A percentile compares a stretch with the other conserved stretches of the same genome.
Conservation (phyloP, 2,113 vertebrate species). For the Copsychus sechellarum region DNA sequence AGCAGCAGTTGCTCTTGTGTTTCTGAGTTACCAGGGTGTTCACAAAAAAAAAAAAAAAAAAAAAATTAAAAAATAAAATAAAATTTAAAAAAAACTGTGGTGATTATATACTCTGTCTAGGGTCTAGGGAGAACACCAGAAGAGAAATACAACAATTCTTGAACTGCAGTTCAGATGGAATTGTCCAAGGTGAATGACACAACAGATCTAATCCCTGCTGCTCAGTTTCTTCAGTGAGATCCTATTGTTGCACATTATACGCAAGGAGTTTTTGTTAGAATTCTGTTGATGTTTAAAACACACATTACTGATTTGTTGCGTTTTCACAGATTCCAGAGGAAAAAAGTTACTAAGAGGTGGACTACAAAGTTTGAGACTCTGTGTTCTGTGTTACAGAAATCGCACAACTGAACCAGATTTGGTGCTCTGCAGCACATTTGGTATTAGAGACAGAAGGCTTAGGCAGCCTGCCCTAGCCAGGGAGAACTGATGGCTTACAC, state of each 20-base stretch:
- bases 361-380: not conserved
- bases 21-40: not conserved
- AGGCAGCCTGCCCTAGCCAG: conserved; percentile 3
- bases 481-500: not conserved
- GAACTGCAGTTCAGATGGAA: not conserved
- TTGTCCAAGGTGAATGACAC: not conserved
- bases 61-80: too few species aligned
- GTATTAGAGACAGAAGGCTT: not conserved
- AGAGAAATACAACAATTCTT: not conserved
- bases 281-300: not conserved
- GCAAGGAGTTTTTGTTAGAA: not conserved
- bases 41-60: not conserved
- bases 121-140: not conserved
- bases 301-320: not conserved
- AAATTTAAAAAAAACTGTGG: too few species aligned
- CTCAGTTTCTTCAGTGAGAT: not conserved
- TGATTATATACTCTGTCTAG: not conserved
- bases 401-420: not conserved
- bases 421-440: not conserved
- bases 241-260: not conserved
- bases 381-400: not conserved
- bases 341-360: not conserved
- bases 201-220: not conserved
- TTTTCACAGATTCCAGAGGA: not conserved
- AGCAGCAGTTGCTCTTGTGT: not conserved